Percentiles rank a stretch among this genome's conserved stretches.
phyloP scores from a whole-genome alignment of 1,140 invertebrate genomes.

The Choristoneura fumiferana region DNA sequence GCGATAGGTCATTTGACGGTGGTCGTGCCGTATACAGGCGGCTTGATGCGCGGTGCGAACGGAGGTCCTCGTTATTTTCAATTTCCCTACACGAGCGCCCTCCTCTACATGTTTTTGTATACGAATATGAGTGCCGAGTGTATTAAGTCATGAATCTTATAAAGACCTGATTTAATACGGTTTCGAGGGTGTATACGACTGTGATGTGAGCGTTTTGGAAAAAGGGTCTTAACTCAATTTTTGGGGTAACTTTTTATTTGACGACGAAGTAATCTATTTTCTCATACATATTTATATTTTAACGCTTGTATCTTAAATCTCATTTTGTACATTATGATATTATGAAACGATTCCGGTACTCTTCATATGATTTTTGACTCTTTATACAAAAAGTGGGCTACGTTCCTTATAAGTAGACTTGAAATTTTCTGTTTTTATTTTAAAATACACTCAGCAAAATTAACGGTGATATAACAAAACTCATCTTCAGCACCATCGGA shows the following conservation, averaged over 20 bases:
- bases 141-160: constrained; percentile 74
- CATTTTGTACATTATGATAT: no score
- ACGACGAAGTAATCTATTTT: no score
- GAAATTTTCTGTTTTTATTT: no score
- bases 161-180: constrained; percentile 65
- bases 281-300: no score
- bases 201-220: constrained; percentile 23
- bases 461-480: constrained; percentile 51
- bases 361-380: no score
- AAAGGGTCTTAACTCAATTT: constrained; percentile 14
- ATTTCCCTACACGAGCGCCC: constrained; percentile 72
- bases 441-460: constrained; percentile 35
- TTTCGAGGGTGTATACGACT: constrained; percentile 30
- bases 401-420: no score
- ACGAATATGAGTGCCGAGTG: constrained; percentile 59
- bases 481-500: constrained; percentile 58
- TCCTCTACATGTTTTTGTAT: constrained; percentile 61
- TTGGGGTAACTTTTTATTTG: constrained; percentile 7
- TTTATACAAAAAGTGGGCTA: no score
- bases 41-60: constrained; percentile 64
- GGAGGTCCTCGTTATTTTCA: constrained; percentile 74
- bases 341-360: no score
- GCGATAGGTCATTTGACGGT: constrained; percentile 52
- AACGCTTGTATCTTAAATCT: no score
- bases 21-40: constrained; percentile 56